Evolutionary conservation across 2,113 vertebrate species (phyloP), one percentile per base, ranked within the genome.

Genomic region (Hyaena hyaena): DNA sequence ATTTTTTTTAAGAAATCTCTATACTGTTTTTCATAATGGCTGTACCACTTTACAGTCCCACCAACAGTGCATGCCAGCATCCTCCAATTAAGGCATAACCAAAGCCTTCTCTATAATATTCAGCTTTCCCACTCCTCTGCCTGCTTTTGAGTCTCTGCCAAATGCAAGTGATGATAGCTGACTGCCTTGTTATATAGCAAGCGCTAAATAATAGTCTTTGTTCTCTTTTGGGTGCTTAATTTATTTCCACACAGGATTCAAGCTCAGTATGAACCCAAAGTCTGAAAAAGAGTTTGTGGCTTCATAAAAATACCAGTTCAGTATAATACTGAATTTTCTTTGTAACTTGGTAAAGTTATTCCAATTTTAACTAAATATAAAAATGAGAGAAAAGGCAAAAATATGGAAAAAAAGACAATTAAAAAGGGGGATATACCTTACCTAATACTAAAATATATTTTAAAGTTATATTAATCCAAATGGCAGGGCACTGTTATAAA

Each of bases 361-460:
- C 9, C 73, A 90, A 48, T 79, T 89, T 90, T 80, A 68, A 21
- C 9, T 77, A 55, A 93, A 77, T 77, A 63, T 77, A 50, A 71
- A 58, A 11, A 39, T 77, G 24, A 63, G 61, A 39, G n/a, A 77
- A 74, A 90, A 55, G 31, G 11, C 21, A 81, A 80, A 39, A 76
- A 69, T 28, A 17, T 31, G 24, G 74, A 17, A 35, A 90, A 48
- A 50, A 66, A 48, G 33, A 17, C 14, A 73, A 86, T 39, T 74
- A 5, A 84, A 87, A 82, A 50, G 24, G 61, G 3, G 88, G 14
- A 31, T 39, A 68, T 33, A 33, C 2, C 31, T 93, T 92, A 63
- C 16, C 16, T 68, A 86, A 81, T 95, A 55, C 53, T 84, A 85
- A 92, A 89, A 80, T 90, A n/a, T 43, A 43, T 87, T 65, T 90